phyloP scores from a whole-genome alignment of 2,113 vertebrate species.

The Prolemur simus region DNA sequence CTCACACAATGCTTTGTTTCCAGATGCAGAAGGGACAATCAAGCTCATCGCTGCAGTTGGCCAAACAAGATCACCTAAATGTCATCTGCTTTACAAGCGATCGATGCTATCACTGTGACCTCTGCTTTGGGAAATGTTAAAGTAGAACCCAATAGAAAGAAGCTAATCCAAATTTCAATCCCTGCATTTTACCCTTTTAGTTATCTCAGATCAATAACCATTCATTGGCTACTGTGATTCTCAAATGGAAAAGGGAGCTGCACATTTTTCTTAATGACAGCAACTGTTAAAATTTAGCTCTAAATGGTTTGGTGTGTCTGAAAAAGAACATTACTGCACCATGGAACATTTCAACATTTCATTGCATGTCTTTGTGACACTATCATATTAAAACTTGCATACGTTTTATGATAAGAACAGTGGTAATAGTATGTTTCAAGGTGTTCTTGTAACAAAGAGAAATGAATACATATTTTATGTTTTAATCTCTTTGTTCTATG shows the following conservation, averaged over 20 bases:
- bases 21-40: constrained; percentile 8
- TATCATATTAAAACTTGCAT: constrained; percentile 24
- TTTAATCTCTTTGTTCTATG: constrained; percentile 24
- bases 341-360: background rate
- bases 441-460: background rate
- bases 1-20: constrained; percentile 30
- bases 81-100: constrained; percentile 3
- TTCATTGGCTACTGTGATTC: constrained; percentile 39
- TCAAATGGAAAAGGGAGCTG: background rate
- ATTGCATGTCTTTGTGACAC: background rate
- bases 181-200: constrained; percentile 53
- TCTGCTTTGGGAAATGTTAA: constrained; percentile 63
- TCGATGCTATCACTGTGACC: constrained; percentile 45
- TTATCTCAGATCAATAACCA: constrained; percentile 63
- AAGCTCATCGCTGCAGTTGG: background rate
- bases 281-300: constrained; percentile 41
- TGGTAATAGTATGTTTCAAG: background rate
- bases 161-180: constrained; percentile 49
- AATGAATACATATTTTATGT: constrained; percentile 15
- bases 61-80: constrained; percentile 50
- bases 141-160: constrained; percentile 42
- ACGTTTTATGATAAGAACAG: background rate
- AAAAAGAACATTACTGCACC: background rate
- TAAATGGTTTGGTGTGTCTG: constrained; percentile 2
- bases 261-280: constrained; percentile 69